phyloP scores from a whole-genome alignment of 1,140 invertebrate species.

The Saccostrea glomerata region DNA sequence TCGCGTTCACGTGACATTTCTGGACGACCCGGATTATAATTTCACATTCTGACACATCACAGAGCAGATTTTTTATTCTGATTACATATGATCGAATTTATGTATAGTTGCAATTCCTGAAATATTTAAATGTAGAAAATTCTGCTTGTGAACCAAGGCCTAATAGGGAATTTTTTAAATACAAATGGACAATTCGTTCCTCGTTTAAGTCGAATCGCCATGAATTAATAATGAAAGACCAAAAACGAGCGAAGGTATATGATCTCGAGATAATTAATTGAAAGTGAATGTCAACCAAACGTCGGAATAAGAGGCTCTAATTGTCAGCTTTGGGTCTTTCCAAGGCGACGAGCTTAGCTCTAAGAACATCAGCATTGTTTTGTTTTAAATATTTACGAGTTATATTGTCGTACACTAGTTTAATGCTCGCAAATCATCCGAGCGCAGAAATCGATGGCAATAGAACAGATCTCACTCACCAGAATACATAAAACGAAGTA shows the following conservation, averaged over 20 bases:
- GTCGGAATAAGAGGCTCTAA: neutral
- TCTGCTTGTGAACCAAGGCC: neutral
- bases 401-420: conserved; percentile 10
- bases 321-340: neutral
- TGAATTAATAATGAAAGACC: conserved; percentile 21
- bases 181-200: neutral
- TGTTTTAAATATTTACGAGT: conserved; percentile 44
- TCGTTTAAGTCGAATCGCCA: neutral
- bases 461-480: neutral
- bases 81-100: conserved; percentile 3
- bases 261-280: conserved; percentile 29
- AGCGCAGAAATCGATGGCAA: conserved; percentile 3
- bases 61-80: neutral
- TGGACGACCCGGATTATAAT: neutral
- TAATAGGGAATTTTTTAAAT: neutral
- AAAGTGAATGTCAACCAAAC: conserved; percentile 28
- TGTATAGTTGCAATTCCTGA: neutral
- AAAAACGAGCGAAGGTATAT: neutral
- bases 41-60: neutral
- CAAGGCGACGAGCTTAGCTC: conserved; percentile 1
- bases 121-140: neutral
- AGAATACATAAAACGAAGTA: neutral
- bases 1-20: neutral
- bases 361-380: conserved; percentile 15
- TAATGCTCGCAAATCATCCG: conserved; percentile 14